Evolutionary conservation across 2,797 vertebrate genomes (phyloP), one percentile per base, ranked within the genome.

Genomic region (Sciurus carolinensis): DNA sequence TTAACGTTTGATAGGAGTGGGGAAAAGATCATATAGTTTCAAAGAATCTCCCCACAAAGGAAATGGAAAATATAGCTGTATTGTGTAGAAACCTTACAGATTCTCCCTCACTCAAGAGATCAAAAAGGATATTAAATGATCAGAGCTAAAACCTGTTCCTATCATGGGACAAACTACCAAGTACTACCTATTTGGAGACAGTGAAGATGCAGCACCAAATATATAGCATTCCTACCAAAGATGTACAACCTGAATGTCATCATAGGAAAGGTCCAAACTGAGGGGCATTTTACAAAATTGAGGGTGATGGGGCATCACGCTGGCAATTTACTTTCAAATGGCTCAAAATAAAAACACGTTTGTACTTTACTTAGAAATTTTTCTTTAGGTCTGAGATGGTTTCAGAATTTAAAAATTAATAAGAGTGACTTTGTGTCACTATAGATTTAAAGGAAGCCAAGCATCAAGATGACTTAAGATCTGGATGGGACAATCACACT

Each of bases 21-120:
- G 14, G 33, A 89, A 47, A 91, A 86, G 64, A 89, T 62, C 30
- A 87, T 3, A 33, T 8, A 67, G 39, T 17, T 33, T 62, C 73
- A 76, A 93, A 80, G n/a, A 36, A 76, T 36, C 39, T 72, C 59
- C 20, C 36, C 33, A 80, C 3, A 62, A 66, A 77, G 79, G 15
- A 36, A 96, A 89, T 82, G 50, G n/a, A 81, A 69, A 92, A 69
- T 36, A 28, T 59, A 77, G 39, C 20, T 90, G 89, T 64, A 69
- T 67, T 39, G 7, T 67, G 42, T 11, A 76, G 52, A 94, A 95
- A 24, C 14, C 33, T 89, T n/a, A 18, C 42, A 92, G 73, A 57
- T 15, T 42, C 11, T 47, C 30, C 47, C 3, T 66, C 59, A 90
- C 50, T 62, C 1, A 66, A 64, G 72, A 50, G 52, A 92, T 52